phyloP scores from a whole-genome alignment of 2,113 vertebrate genomes.

The Rhea pennata region DNA sequence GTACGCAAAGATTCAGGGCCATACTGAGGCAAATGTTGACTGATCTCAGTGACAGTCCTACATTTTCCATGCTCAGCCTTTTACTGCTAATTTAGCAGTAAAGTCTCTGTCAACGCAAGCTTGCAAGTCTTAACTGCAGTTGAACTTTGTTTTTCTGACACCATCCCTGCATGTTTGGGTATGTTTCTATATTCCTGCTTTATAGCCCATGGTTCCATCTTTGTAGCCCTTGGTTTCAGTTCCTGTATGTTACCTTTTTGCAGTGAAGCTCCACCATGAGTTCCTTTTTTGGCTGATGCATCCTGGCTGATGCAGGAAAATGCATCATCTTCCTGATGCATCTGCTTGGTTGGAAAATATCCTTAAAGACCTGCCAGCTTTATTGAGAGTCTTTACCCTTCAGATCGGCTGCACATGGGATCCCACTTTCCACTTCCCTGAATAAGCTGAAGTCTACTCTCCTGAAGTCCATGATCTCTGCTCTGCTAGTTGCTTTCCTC shows the following conservation, averaged over 20 bases:
- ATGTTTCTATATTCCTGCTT: neutral
- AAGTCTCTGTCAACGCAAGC: neutral
- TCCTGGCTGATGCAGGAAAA: too few species aligned
- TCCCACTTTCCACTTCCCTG: neutral
- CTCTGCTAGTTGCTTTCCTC: neutral
- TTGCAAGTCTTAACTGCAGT: neutral
- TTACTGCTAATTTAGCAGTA: neutral
- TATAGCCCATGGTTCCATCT: neutral
- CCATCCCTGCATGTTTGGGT: neutral
- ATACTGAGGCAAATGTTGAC: neutral
- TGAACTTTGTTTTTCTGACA: neutral
- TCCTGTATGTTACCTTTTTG: neutral
- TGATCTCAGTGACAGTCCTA: neutral
- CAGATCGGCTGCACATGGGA: neutral
- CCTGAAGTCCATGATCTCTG: neutral
- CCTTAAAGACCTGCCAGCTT: neutral
- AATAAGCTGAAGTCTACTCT: neutral
- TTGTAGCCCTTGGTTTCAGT: neutral
- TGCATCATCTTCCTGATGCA: neutral
- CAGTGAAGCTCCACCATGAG: neutral
- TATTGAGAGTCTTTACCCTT: neutral
- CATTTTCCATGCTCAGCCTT: neutral
- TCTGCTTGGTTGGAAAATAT: neutral
- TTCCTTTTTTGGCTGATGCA: neutral
- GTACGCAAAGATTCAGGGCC: neutral